Evolutionary conservation across 2,888 invertebrate species (phyloP), one percentile per base, ranked within the genome.

Genomic region (Meteorus colon): DNA sequence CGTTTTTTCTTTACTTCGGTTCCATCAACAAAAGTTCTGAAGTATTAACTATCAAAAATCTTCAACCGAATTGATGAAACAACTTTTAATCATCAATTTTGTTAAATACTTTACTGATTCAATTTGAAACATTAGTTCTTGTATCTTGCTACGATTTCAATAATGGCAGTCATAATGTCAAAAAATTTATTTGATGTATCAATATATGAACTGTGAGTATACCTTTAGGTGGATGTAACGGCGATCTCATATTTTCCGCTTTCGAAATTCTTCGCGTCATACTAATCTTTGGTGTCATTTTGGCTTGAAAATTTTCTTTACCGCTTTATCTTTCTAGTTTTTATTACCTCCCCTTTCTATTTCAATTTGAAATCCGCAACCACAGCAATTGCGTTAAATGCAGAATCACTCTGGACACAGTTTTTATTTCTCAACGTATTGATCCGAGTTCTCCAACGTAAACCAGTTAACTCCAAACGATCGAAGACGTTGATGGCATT

Each of bases 171-270:
- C 34, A 8, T 24, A 24, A 24, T 24, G 34, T 34, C 34, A 2
- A 8, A 34, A 8, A 34, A 34, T 34, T 34, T 34, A 48, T 48
- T 48, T 48, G n/a, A n/a, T 24, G 24, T 8, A 3, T 6, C 29
- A n/a, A 29, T 24, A 41, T 24, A 29, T 34, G 37, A 29, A 45
- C 16, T n/a, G 37, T 29, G 14, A 60, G 31, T 27, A 70, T 82
- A 88, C 88, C 88, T 87, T 84, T 81, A 0, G 88, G 88, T 76
- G 82, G 86, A 37, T 77, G 80, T 0, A 79, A 77, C 16, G 88
- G 84, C 16, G 81, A 77, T 74, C 82, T 86, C 87, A 88, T 88
- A 75, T 82, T 85, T 72, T 86, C 87, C 76, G 87, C 85, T 37
- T 85, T 81, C 65, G 88, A 88, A 74, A 88, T 85, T 73, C 88